Evolutionary conservation across 2,797 vertebrate genomes (phyloP).

Genomic region (Diglossa cyanea): DNA sequence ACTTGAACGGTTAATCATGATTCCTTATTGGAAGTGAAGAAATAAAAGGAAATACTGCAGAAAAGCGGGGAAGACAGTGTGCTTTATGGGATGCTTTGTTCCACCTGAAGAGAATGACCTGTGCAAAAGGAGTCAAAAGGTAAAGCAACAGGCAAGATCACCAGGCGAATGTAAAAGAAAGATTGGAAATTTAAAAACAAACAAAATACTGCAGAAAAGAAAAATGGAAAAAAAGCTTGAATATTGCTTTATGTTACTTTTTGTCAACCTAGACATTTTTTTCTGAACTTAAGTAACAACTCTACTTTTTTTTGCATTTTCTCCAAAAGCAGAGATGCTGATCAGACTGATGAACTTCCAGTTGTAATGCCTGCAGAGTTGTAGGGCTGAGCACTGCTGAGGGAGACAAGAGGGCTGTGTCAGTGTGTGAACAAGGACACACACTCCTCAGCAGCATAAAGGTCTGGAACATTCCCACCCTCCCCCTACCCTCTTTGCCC

Average conservation of each 20-base stretch:
- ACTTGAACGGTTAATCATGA: neutral
- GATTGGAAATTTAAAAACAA: neutral
- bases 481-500: neutral
- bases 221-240: neutral
- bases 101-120: neutral
- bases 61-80: neutral
- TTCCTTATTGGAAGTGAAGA: neutral
- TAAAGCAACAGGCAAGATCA: neutral
- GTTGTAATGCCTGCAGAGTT: neutral
- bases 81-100: neutral
- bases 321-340: neutral
- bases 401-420: neutral
- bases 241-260: neutral
- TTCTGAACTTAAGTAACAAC: neutral
- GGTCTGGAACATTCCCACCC: neutral
- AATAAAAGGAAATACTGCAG: neutral
- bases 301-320: fast-evolving
- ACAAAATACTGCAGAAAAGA: fast-evolving
- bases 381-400: fast-evolving
- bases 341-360: neutral
- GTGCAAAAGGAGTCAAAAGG: neutral
- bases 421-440: neutral
- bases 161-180: neutral
- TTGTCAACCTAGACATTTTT: neutral
- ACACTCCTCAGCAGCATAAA: too few species aligned